Evolutionary conservation across 2,888 invertebrate species (phyloP).

Genomic region (Cryptops parisi): DNA sequence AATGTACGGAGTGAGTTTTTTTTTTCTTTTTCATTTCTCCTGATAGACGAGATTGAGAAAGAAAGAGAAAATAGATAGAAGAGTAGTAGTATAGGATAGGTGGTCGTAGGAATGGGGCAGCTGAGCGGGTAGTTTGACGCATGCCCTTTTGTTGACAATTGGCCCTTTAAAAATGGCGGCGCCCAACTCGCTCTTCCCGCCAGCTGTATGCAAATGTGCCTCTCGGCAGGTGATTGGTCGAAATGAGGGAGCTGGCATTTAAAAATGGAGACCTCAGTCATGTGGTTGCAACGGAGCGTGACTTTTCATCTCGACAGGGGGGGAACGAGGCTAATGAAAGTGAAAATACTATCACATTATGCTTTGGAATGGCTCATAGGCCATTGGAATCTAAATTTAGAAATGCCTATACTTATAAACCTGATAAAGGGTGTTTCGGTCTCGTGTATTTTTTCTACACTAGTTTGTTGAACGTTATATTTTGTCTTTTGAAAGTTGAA

Average conservation of each 20-base stretch:
- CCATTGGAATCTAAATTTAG: neutral
- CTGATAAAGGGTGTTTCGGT: no score
- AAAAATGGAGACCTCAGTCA: conserved; percentile 11
- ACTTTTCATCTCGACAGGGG: neutral
- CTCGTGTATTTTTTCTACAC: no score
- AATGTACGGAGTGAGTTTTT: no score
- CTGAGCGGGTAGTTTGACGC: neutral
- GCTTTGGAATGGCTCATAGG: no score
- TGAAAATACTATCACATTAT: no score
- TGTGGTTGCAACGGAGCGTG: conserved; percentile 1
- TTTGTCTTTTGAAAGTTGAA: no score
- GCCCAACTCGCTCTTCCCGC: neutral
- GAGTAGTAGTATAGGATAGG: no score
- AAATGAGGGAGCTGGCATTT: conserved; percentile 1
- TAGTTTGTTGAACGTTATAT: no score
- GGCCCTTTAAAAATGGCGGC: conserved; percentile 10
- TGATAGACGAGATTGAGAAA: neutral
- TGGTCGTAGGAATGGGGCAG: no score
- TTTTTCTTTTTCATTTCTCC: neutral
- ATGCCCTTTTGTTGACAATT: neutral
- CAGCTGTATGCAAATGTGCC: conserved; percentile 12
- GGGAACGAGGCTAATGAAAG: neutral
- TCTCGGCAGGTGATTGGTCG: conserved; percentile 6
- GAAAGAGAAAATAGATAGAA: no score
- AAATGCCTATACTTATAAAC: no score